Base-by-base conservation (phyloP, 2,797 vertebrate species). In the Phyllotis vaccarum region DNA sequence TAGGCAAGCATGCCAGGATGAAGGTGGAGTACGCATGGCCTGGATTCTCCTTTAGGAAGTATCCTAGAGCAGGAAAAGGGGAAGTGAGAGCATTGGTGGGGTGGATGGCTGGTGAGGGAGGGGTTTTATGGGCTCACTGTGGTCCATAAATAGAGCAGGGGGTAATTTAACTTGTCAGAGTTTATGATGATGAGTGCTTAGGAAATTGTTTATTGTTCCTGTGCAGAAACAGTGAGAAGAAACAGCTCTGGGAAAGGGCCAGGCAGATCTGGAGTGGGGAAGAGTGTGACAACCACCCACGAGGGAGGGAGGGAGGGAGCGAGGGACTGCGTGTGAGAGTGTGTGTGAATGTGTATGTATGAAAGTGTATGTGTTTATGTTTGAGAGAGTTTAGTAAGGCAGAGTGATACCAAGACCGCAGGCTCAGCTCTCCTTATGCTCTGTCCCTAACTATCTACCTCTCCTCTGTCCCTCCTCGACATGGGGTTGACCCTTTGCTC, bases 121-220 rank as follows among this genome's bases (percentile, higher is more conserved):
- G 80, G 81, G 90, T 94, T 97, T 97, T 97, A 97, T 97, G 93
- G 95, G 75, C 86, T 72, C 72, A 70, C 13, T 78, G 80, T 81
- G 87, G 76, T 96, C 22, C 79, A 87, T 97, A 96, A 97, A 95
- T 95, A 60, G 95, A 95, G 79, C 79, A 89, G 93, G 94, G 83
- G 88, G 72, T 96, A 94, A 93, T 96, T 94, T 95, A 87, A 78
- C 82, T 54, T 96, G 93, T 96, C 94, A 96, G 66, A 58, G 56
- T 98, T 97, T 96, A 97, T 95, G 96, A 92, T 92, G 95, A 96
- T 88, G 64, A 94, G 95, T 93, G 82, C 90, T 79, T 88, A 72
- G 93, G 88, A 97, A 89, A 89, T 64, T 92, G 60, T 93, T 97
- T 95, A 95, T 93, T 93, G 86, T 96, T 70, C 93, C 75, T 95